Conservation (phyloP, 2,113 vertebrate genomes). For the Ardeotis arabs region DNA sequence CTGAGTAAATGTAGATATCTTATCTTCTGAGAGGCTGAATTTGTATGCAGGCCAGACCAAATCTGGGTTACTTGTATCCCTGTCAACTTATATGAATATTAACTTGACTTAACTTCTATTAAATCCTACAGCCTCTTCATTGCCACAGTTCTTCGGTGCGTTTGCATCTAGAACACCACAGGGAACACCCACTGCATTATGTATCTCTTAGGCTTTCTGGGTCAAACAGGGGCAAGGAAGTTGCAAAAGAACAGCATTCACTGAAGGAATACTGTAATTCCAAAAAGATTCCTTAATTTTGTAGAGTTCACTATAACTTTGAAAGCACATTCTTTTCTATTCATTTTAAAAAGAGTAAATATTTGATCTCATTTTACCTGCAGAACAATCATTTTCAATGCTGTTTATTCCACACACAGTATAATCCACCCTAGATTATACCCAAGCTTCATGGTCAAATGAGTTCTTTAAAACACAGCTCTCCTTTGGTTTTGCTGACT, state of each 20-base stretch:
- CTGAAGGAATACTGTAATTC: background rate
- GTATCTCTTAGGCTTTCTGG: background rate
- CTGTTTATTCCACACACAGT: background rate
- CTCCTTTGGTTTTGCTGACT: background rate
- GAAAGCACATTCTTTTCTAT: background rate
- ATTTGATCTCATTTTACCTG: background rate
- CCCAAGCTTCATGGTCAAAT: background rate
- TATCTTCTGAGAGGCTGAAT: background rate
- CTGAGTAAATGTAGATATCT: background rate
- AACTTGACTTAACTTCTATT: background rate
- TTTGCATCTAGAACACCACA: background rate
- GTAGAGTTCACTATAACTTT: background rate
- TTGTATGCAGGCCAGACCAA: background rate
- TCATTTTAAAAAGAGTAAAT: background rate
- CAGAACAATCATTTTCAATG: background rate
- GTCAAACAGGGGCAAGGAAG: background rate
- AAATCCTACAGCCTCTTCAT: conserved; percentile 31
- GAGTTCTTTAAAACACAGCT: background rate
- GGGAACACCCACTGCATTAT: conserved; percentile 18
- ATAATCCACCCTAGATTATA: background rate
- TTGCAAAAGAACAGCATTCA: background rate
- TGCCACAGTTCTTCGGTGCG: background rate
- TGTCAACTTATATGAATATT: conserved; percentile 35
- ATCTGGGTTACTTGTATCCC: conserved; percentile 32
- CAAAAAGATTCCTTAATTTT: background rate